phyloP scores from a whole-genome alignment of 2,113 vertebrate genomes.

The Scopus umbretta region DNA sequence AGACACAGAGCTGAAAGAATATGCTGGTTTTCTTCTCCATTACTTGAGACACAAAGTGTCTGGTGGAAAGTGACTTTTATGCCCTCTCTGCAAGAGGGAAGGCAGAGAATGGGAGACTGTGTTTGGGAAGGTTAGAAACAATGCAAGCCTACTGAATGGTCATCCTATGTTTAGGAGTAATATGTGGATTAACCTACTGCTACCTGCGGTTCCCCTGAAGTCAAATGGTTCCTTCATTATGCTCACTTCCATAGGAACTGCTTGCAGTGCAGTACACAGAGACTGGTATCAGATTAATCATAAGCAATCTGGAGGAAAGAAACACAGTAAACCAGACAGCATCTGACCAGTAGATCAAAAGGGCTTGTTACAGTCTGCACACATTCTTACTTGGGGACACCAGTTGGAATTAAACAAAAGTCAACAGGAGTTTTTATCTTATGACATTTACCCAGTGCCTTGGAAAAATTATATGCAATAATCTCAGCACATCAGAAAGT shows the following conservation, averaged over 20 bases:
- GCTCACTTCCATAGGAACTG: neutral
- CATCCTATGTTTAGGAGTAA: neutral
- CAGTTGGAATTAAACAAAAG: neutral
- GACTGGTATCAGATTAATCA: neutral
- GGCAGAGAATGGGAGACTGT: accelerated
- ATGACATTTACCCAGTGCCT: neutral
- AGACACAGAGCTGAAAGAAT: neutral
- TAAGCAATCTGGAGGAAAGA: neutral
- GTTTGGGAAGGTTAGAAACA: neutral
- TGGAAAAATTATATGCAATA: neutral
- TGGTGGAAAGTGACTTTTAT: neutral
- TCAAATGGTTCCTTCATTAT: neutral
- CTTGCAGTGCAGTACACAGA: neutral
- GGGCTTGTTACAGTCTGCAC: neutral
- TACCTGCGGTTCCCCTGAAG: neutral
- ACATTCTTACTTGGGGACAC: neutral
- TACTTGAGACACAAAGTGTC: neutral
- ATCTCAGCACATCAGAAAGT: neutral
- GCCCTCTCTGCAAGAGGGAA: neutral
- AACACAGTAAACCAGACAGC: neutral
- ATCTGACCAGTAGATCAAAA: neutral
- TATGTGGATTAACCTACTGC: neutral
- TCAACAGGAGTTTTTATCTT: neutral
- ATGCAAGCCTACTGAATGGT: neutral
- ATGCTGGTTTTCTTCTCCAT: neutral